Percentiles rank a stretch among this genome's conserved stretches.
These are phyloP conservation scores for Channa striata DNA, from an alignment of 2,797 vertebrate species.

Conservation along the genomic window DNA sequence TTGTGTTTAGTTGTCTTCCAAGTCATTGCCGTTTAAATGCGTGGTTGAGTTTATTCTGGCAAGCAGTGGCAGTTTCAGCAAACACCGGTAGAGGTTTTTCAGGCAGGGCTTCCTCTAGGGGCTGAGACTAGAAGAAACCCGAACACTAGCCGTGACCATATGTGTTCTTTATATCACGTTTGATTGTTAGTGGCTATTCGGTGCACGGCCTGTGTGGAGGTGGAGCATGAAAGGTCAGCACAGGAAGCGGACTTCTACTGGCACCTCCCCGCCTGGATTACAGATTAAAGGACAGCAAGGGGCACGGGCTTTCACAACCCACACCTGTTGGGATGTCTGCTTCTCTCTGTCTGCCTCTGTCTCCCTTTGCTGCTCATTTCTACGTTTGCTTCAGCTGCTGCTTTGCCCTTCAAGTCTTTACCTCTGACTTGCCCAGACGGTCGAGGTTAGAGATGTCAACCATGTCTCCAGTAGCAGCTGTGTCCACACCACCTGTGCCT, in stretches of 20 bases:
- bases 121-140: neutral
- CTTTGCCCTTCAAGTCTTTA: conserved; percentile 58
- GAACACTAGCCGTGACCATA: neutral
- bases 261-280: conserved; percentile 53
- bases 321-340: conserved; percentile 44
- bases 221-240: conserved; percentile 32
- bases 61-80: neutral
- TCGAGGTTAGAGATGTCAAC: conserved; percentile 93
- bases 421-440: conserved; percentile 93
- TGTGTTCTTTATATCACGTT: conserved; percentile 16
- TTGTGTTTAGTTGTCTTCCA: neutral
- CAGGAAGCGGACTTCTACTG: conserved; percentile 32
- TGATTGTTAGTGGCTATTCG: conserved; percentile 3
- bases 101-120: conserved; percentile 5
- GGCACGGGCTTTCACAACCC: conserved; percentile 31
- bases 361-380: conserved; percentile 43
- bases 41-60: neutral
- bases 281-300: conserved; percentile 63
- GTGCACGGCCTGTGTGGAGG: conserved; percentile 19
- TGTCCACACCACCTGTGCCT: conserved; percentile 93
- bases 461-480: conserved; percentile 88
- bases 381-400: conserved; percentile 41
- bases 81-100: neutral
- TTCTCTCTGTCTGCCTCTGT: conserved; percentile 29
- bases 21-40: neutral